Base-by-base conservation (phyloP, 2,797 vertebrate species). In the Chloroceryle inda region DNA sequence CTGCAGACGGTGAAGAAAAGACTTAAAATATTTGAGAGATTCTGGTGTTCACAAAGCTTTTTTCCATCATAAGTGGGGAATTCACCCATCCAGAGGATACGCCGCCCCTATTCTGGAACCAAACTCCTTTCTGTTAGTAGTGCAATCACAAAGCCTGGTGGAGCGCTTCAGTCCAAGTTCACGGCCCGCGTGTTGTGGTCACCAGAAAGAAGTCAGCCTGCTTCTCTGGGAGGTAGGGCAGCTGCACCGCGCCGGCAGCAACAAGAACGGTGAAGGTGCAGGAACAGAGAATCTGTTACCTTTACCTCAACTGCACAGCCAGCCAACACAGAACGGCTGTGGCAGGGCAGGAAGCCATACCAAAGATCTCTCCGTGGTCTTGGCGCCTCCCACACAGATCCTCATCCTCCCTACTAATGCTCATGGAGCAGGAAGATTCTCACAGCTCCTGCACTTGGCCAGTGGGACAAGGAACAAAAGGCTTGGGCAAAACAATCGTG, bases 401-500 rank as follows among this genome's bases (percentile, higher is more conserved):
- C 83, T 66, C 80, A 59, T 31, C 62, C 37, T 82, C 33, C 79
- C 38, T 19, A 5, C 52, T 33, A 38, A 40, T 2, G n/a, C 76
- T 72, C 42, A 1, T 1, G 38, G 61, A 81, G 33, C 76, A 78
- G 76, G 21, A 37, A 62, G 44, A 33, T 5, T 6, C 22, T 55
- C 66, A 20, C 88, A 73, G 78, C 63, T 93, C 59, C 84, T 9
- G 5, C 4, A 6, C 24, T 49, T 13, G 7, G 42, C 77, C 84
- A 61, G 31, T 1, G 16, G 40, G 63, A 67, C 53, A 37, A 0
- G 1, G 50, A n/a, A 52, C 20, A 55, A 63, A 33, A 79, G 61
- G 31, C 0, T 33, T 10, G 18, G 86, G 40, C 37, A 42, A 37
- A 85, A 33, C 0, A 1, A 61, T 23, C 11, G 4, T 0, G 5